Percentiles rank a stretch among this genome's conserved stretches.
Evolutionary conservation across 2,797 vertebrate species (phyloP).

Genomic region (Scomberomorus guttatus): DNA sequence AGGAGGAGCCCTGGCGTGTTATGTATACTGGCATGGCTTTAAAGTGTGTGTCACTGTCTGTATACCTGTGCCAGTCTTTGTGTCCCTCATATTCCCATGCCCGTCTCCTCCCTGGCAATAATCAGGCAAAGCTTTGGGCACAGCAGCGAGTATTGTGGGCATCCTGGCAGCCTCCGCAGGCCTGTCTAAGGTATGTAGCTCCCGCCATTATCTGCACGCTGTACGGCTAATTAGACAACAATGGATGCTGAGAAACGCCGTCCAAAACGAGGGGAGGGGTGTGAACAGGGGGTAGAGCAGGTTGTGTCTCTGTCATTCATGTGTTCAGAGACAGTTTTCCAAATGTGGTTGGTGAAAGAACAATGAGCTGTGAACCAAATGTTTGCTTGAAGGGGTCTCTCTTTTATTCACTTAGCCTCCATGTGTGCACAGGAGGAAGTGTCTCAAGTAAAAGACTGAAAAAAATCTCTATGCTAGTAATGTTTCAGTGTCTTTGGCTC

Average conservation of each 20-base stretch:
- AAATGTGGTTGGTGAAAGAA: slow-evolving; percentile 43
- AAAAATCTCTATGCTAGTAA: neutral
- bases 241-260: slow-evolving; percentile 41
- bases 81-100: slow-evolving; percentile 48
- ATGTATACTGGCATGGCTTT: slow-evolving; percentile 63
- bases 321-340: slow-evolving; percentile 25
- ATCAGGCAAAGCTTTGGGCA: slow-evolving; percentile 54
- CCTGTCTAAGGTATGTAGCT: slow-evolving; percentile 53
- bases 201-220: slow-evolving; percentile 52
- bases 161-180: slow-evolving; percentile 55
- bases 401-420: neutral
- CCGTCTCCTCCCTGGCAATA: slow-evolving; percentile 63
- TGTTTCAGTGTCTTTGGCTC: neutral
- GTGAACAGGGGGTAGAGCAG: slow-evolving; percentile 55
- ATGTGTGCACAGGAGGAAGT: neutral
- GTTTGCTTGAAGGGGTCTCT: slow-evolving; percentile 10
- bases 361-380: slow-evolving; percentile 51
- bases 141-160: slow-evolving; percentile 56
- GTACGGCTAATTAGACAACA: slow-evolving; percentile 74
- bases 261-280: slow-evolving; percentile 30
- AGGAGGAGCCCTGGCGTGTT: slow-evolving; percentile 61
- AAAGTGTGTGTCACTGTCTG: slow-evolving; percentile 68
- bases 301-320: slow-evolving; percentile 42
- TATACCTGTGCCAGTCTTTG: slow-evolving; percentile 73
- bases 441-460: slow-evolving; percentile 5